phyloP scores from a whole-genome alignment of 1,140 invertebrate genomes.

The Colletes latitarsis region DNA sequence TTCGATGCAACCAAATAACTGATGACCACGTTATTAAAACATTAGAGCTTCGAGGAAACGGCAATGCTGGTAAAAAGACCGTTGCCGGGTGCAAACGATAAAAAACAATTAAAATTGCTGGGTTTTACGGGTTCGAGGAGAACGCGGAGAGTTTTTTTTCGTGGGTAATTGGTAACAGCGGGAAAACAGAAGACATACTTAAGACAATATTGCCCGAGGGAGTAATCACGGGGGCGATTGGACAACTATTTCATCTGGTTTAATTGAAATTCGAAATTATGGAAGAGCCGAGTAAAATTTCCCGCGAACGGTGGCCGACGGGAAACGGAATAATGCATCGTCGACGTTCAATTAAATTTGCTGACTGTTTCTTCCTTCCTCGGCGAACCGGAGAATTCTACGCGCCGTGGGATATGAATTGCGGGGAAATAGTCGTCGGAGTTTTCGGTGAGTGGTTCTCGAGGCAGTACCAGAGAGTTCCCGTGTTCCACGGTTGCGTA shows the following conservation, averaged over 20 bases:
- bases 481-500: not conserved
- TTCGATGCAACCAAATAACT: too few relatives aligned
- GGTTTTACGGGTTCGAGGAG: too few relatives aligned
- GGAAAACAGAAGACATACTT: too few relatives aligned
- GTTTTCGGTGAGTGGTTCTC: constrained; percentile 5
- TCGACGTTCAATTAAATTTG: constrained; percentile 40
- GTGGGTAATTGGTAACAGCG: too few relatives aligned
- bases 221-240: too few relatives aligned
- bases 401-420: constrained; percentile 16
- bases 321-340: constrained; percentile 33
- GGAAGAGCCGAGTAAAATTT: not conserved
- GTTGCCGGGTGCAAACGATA: too few relatives aligned
- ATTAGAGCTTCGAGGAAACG: too few relatives aligned
- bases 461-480: not conserved
- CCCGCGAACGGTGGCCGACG: not conserved
- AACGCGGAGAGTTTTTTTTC: too few relatives aligned
- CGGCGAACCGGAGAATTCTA: not conserved
- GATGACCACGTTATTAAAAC: too few relatives aligned
- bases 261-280: constrained; percentile 23
- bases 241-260: not conserved
- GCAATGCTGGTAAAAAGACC: too few relatives aligned
- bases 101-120: too few relatives aligned
- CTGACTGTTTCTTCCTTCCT: constrained; percentile 18
- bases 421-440: constrained; percentile 13
- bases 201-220: too few relatives aligned